phyloP scores from a whole-genome alignment of 1,140 invertebrate genomes.

The Galleria mellonella region DNA sequence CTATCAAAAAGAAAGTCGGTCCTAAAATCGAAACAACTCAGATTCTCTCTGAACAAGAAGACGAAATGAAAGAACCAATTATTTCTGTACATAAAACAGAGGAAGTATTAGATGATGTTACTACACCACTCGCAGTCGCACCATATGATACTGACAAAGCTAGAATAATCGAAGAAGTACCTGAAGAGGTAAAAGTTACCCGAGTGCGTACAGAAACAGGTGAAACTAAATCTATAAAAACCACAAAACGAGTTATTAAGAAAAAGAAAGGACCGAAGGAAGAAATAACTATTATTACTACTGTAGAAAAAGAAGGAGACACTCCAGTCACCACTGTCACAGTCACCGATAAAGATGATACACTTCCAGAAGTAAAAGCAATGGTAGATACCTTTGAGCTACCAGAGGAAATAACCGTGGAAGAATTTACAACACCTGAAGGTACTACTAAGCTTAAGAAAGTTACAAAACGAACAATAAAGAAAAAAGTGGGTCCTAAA shows the following conservation, averaged over 20 bases:
- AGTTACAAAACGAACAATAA: conserved; percentile 37
- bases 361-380: conserved; percentile 12
- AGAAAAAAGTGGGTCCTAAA: conserved; percentile 49
- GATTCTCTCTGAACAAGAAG: conserved; percentile 36
- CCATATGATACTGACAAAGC: no score
- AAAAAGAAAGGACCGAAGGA: conserved; percentile 55
- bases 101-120: neutral
- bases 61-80: conserved; percentile 41
- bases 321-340: conserved; percentile 39
- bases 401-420: conserved; percentile 20
- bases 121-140: conserved; percentile 7
- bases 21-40: conserved; percentile 36
- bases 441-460: conserved; percentile 17
- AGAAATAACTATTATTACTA: conserved; percentile 48
- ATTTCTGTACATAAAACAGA: conserved; percentile 33
- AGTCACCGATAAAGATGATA: conserved; percentile 18
- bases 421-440: conserved; percentile 15
- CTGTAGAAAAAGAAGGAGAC: conserved; percentile 32
- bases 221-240: conserved; percentile 32
- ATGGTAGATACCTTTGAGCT: neutral
- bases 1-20: conserved; percentile 32
- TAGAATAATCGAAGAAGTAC: conserved; percentile 38
- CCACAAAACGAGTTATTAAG: conserved; percentile 30
- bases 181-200: conserved; percentile 27
- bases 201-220: conserved; percentile 30